phyloP scores from a whole-genome alignment of 2,797 vertebrate genomes.

The Aplochiton taeniatus region DNA sequence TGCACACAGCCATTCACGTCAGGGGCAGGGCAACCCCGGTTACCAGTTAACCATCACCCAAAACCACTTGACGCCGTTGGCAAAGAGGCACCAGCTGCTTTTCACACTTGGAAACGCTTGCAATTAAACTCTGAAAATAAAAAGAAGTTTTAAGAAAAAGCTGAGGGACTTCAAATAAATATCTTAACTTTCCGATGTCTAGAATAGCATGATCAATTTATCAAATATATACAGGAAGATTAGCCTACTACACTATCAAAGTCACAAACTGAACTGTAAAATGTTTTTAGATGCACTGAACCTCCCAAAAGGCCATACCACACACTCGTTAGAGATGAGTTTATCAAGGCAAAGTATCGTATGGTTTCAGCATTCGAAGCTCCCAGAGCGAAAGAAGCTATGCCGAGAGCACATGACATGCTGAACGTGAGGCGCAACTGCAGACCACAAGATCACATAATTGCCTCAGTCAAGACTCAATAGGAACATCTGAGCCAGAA shows the following conservation, averaged over 20 bases:
- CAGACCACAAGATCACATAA: conserved; percentile 53
- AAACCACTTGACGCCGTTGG: background rate
- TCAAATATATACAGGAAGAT: too few species aligned
- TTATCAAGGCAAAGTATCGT: too few species aligned
- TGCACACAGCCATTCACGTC: conserved; percentile 79
- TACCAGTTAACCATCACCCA: conserved; percentile 61
- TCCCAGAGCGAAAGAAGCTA: background rate
- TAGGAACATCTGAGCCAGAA: background rate
- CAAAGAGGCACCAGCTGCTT: background rate
- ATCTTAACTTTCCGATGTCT: too few species aligned
- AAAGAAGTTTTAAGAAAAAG: background rate
- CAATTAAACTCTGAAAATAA: background rate
- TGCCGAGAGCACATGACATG: conserved; percentile 51
- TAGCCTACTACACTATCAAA: too few species aligned
- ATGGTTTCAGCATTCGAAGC: background rate
- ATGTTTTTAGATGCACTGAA: too few species aligned
- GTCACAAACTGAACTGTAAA: too few species aligned
- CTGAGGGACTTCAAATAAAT: too few species aligned
- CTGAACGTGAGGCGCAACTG: conserved; percentile 32
- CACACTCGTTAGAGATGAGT: too few species aligned
- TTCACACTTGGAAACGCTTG: background rate
- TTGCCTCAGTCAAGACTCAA: conserved; percentile 4
- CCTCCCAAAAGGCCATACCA: too few species aligned
- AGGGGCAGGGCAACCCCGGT: conserved; percentile 51
- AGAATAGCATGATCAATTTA: too few species aligned